Evolutionary conservation across 2,888 invertebrate genomes (phyloP).

Genomic region (Hipparchia sbordonii): DNA sequence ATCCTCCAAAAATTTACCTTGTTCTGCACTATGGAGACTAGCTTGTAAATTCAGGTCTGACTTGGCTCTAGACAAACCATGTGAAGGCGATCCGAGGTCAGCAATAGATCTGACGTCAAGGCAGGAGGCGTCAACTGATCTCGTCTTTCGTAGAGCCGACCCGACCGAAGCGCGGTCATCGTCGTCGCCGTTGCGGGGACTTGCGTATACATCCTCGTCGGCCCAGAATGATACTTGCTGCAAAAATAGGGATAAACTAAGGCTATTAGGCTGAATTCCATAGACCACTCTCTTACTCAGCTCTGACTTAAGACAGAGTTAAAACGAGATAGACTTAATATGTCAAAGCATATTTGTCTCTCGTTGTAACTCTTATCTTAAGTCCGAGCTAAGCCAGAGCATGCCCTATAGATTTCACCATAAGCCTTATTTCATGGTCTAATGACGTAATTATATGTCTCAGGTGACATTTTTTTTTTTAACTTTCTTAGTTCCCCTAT

Average conservation of each 20-base stretch:
- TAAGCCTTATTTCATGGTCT: too few species aligned
- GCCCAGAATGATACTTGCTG: conserved; percentile 92
- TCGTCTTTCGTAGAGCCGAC: conserved; percentile 92
- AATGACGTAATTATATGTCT: too few species aligned
- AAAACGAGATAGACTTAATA: too few species aligned
- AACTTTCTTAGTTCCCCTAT: too few species aligned
- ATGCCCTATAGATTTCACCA: too few species aligned
- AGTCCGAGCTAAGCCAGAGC: too few species aligned
- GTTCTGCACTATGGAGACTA: conserved; percentile 86
- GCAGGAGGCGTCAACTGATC: conserved; percentile 94
- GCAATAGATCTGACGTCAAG: conserved; percentile 90
- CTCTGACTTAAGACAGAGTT: too few species aligned
- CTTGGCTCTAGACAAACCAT: conserved; percentile 90
- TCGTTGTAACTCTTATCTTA: too few species aligned
- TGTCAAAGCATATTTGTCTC: too few species aligned
- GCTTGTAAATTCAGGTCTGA: conserved; percentile 94
- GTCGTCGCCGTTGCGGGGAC: conserved; percentile 86
- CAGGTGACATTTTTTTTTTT: too few species aligned
- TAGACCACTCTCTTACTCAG: too few species aligned
- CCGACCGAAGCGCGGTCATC: conserved; percentile 88
- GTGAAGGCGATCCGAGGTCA: conserved; percentile 84
- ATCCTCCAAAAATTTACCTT: conserved; percentile 74
- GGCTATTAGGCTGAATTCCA: too few species aligned
- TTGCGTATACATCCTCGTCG: conserved; percentile 88
- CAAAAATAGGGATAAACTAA: not conserved